Percentiles rank a stretch among this genome's conserved stretches.
Conservation (phyloP, 2,797 vertebrate species). For the Protosalanx chinensis region DNA sequence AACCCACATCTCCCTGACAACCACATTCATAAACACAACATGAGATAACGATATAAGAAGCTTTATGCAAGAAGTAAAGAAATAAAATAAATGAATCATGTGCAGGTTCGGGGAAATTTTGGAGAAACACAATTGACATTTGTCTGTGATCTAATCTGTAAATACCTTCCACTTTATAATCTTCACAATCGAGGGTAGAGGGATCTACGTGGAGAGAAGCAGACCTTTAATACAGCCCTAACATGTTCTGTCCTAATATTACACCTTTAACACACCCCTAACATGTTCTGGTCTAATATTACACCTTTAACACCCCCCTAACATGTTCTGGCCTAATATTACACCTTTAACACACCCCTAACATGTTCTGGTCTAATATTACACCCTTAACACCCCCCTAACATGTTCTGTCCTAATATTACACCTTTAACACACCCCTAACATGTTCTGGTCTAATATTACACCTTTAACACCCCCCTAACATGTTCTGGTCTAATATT, state of each 20-base stretch:
- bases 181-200: constrained; percentile 74
- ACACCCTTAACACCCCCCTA: too few species aligned
- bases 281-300: not conserved
- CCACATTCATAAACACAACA: constrained; percentile 28
- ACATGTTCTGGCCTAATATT: too few species aligned
- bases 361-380: too few species aligned
- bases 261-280: not conserved
- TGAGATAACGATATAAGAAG: constrained; percentile 24
- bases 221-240: constrained; percentile 65
- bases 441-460: too few species aligned
- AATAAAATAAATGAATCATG: constrained; percentile 19
- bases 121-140: constrained; percentile 40
- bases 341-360: not conserved
- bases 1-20: constrained; percentile 18
- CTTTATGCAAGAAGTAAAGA: constrained; percentile 30
- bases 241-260: constrained; percentile 18
- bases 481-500: too few species aligned
- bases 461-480: too few species aligned
- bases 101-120: constrained; percentile 17
- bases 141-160: constrained; percentile 52
- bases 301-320: too few species aligned
- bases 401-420: too few species aligned
- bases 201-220: constrained; percentile 75
- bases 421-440: too few species aligned
- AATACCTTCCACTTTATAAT: constrained; percentile 80